Evolutionary conservation across 2,888 invertebrate genomes (phyloP), one percentile per base, ranked within the genome.

Genomic region (Caenorhabditis afra): DNA sequence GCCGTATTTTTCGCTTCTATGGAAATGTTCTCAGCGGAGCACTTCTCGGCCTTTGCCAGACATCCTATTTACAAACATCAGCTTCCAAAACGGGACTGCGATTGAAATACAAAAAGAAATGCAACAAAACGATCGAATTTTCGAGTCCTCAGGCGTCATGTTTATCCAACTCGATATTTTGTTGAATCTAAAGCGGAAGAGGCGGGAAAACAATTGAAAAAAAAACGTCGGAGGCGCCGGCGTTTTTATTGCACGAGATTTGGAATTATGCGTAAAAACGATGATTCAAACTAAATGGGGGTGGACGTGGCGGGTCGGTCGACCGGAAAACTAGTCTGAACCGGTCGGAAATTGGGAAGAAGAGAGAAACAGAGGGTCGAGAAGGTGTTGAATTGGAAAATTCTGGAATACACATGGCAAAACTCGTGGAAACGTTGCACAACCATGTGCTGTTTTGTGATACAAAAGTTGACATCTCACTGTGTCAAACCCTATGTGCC

Each of bases 41-140:
- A 41, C 53, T 35, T 53, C 16, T 59, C 29, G 7, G 29, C 7
- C 29, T 16, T 12, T 41, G 49, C 50, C 73, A 50, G 62, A 57
- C 71, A 44, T 44, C 64, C 39, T 47, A 64, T 50, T 73, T 47
- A 73, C 73, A 73, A 73, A 64, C 73, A 73, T 58, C 73, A 47
- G 73, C 58, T 57, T 73, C 64, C 47, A 58, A 73, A 64, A 52
- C 35, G 41, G 47, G 53, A 1, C 41, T 57, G 37, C 23, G 57
- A 58, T 50, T 55, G 39, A 58, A 65, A 49, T 12, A n/a, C 1
- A 35, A 11, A 22, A n/a, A n/a, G n/a, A n/a, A n/a, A n/a, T n/a
- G 22, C 50, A 50, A 50, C 22, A 41, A 41, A 41, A 41, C 12
- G 12, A 14, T 41, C 14, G 41, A 41, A 11, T 41, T n/a, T 49